These are phyloP conservation scores for Ochotona curzoniae DNA, from an alignment of 2,113 vertebrate genomes.

Conservation along the genomic window DNA sequence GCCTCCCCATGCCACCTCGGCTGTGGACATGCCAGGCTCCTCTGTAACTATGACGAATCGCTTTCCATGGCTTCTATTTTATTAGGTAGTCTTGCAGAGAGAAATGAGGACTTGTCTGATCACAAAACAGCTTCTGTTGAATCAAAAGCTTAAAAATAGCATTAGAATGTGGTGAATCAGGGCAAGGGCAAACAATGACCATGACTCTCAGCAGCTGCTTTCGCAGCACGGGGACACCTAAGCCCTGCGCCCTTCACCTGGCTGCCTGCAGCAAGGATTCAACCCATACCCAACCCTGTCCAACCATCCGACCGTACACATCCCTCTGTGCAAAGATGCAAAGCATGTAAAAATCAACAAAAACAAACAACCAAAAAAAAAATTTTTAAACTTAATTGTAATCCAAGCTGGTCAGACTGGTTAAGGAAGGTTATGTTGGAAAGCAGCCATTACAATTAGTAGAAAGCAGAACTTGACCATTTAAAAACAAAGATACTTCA, in stretches of 20 bases:
- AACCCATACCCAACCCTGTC: background rate
- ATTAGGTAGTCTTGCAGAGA: slow-evolving; percentile 56
- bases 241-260: background rate
- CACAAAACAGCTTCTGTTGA: slow-evolving; percentile 65
- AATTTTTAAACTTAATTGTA: background rate
- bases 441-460: background rate
- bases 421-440: background rate
- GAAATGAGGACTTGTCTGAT: slow-evolving; percentile 40
- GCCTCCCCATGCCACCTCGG: rapidly evolving
- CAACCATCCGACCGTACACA: background rate
- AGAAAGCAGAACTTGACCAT: background rate
- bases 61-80: slow-evolving; percentile 16
- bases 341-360: background rate
- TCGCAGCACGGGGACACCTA: background rate
- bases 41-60: slow-evolving; percentile 60
- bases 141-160: slow-evolving; percentile 62
- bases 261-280: background rate
- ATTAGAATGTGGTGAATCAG: slow-evolving; percentile 21
- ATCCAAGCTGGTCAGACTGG: background rate
- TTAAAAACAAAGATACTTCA: background rate
- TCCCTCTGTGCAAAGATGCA: background rate
- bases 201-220: background rate
- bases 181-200: background rate
- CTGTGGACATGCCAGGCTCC: background rate
- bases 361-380: background rate